These are phyloP conservation scores for Papilio helenus DNA, from an alignment of 1,140 invertebrate genomes.

Conservation along the genomic window DNA sequence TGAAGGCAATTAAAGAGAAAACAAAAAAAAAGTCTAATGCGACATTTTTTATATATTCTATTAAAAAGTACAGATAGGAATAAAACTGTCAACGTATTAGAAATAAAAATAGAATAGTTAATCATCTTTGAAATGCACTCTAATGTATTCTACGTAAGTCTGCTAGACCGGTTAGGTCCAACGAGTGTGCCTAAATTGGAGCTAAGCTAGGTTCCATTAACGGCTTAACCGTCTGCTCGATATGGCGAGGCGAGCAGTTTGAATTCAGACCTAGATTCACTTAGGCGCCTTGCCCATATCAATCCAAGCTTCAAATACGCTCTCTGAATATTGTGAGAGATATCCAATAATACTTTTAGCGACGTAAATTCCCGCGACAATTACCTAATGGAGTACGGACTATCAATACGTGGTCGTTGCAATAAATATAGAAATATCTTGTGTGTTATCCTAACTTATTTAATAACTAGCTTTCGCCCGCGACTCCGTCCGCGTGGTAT, in stretches of 20 bases:
- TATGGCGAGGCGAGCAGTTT: slow-evolving; percentile 21
- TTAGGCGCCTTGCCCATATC: slow-evolving; percentile 31
- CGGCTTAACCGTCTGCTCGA: slow-evolving; percentile 29
- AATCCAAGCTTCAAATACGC: slow-evolving; percentile 29
- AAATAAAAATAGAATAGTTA: not conserved
- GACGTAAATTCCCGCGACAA: too few species aligned
- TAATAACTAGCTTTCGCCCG: too few species aligned
- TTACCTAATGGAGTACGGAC: too few species aligned
- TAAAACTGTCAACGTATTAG: not conserved
- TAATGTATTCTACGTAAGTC: slow-evolving; percentile 14
- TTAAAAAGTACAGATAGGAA: too few species aligned
- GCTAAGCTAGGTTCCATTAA: slow-evolving; percentile 34
- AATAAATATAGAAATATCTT: too few species aligned
- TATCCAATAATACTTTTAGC: not conserved
- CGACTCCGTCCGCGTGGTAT: too few species aligned
- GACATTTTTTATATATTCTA: too few species aligned
- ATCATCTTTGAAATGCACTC: not conserved
- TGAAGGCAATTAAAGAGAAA: too few species aligned
- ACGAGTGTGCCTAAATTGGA: slow-evolving; percentile 21
- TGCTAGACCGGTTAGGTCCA: slow-evolving; percentile 19
- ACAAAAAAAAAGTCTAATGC: too few species aligned
- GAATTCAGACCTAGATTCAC: slow-evolving; percentile 35
- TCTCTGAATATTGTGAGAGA: slow-evolving; percentile 17
- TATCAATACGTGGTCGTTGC: too few species aligned
- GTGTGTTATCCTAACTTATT: too few species aligned